Base-by-base conservation (phyloP, 2,113 vertebrate genomes). In the Chrysemys picta region DNA sequence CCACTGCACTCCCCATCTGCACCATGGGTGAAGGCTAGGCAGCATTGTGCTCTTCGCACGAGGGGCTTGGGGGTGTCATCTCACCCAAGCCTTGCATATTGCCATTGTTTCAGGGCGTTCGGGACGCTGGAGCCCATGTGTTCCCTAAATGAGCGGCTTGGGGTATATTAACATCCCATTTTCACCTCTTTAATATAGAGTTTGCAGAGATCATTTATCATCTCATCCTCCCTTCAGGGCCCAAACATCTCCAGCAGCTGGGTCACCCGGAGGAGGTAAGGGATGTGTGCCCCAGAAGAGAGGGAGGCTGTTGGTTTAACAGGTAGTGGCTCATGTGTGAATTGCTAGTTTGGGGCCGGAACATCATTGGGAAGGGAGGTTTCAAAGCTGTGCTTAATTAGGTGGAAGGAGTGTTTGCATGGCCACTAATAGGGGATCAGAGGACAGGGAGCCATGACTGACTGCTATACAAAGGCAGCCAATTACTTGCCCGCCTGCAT, bases 371-470 rank as follows among this genome's bases (percentile, higher is more conserved):
- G 95, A 98, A 98, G 95, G 94, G 95, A 95, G 98, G 96, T 96
- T 97, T 98, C 98, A 99, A 99, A 99, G 99, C 99, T 99, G 99
- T 97, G 98, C 99, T 98, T 99, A 99, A 99, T 99, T 99, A 99
- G 98, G 98, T 97, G 97, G 97, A 98, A 98, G 98, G 98, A 97
- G 98, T 96, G 97, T 97, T 96, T 98, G 95, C 95, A 97, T 98
- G 98, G 98, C 98, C 97, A 97, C 98, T 99, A 99, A 99, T 98
- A 98, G 99, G 98, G 97, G 98, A 98, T 98, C 97, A 98, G 98
- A 98, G 98, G 97, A 95, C 96, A 89, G 98, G 97, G 97, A 98
- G 95, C 95, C 80, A 95, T 94, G 89, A 98, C 98, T 98, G 98
- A 98, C 97, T 97, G 96, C 94, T 91, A 82, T 56, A 93, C 89